Evolutionary conservation across 2,797 vertebrate genomes (phyloP), one percentile per base, ranked within the genome.

Genomic region (Phoxinus dragarum): DNA sequence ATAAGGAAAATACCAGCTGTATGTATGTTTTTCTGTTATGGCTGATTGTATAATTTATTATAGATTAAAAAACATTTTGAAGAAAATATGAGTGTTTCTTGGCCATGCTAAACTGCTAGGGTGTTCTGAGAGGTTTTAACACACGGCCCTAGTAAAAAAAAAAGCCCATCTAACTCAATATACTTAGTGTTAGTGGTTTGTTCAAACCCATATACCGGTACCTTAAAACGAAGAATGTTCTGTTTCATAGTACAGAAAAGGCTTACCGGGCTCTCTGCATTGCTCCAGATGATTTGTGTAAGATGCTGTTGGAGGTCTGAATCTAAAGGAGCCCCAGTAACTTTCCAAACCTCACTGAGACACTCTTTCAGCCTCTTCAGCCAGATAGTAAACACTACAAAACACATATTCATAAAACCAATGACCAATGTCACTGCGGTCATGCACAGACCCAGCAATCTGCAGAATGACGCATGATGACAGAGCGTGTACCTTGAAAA

Each of bases 241-340:
- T 2, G 49, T 40, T 77, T 77, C 12, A 40, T n/a, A 47, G 4
- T 9, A 52, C 0, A 14, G 14, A 54, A 44, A 85, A 75, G 17
- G 7, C 93, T 95, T 93, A 98, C 97, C 11, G 93, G 96, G 40
- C 95, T 97, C 91, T 98, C 97, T 1, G 96, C 96, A 0, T 94
- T 96, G 91, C 92, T 95, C 97, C 97, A 97, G 85, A 97, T 89
- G 17, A 97, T 91, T 84, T 94, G 93, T 67, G 90, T 87, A 71
- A 98, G 93, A 38, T 89, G 88, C 40, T 84, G 91, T 56, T 91
- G 94, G 23, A 96, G 92, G 27, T 80, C 27, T 3, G 93, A 54
- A 71, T 92, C 54, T n/a, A 97, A 42, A 7, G 85, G 90, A 54
- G 42, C 87, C 1, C 89, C 92, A 0, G 3, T 94, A 88, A 92